phyloP scores from a whole-genome alignment of 2,113 vertebrate genomes.

The Poecilia latipinna region DNA sequence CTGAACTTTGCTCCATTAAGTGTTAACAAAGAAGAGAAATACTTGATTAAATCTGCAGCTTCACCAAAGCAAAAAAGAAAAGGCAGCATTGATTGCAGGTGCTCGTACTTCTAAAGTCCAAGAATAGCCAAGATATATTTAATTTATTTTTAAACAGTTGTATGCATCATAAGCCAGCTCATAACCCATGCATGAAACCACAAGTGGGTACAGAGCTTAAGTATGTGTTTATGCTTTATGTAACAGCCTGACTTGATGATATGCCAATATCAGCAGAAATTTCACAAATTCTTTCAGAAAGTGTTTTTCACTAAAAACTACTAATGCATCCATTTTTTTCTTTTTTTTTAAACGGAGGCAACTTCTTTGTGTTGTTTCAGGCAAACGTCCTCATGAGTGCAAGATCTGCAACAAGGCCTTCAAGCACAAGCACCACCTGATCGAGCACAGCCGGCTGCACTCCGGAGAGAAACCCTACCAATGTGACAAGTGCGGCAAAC shows the following conservation, averaged over 20 bases:
- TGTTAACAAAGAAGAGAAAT: too few species aligned
- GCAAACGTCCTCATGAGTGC: conserved; percentile 85
- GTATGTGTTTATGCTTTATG: not conserved
- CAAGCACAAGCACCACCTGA: conserved; percentile 87
- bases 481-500: conserved; percentile 86
- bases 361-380: conserved; percentile 50
- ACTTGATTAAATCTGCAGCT: not conserved
- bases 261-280: not conserved
- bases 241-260: not conserved
- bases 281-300: not conserved
- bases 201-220: not conserved
- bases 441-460: conserved; percentile 85
- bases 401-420: conserved; percentile 86
- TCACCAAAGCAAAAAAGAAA: not conserved
- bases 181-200: not conserved
- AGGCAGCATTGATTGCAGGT: not conserved
- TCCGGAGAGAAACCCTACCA: conserved; percentile 87
- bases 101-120: not conserved
- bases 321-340: not conserved
- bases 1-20: not conserved
- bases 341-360: not conserved
- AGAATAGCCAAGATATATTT: not conserved
- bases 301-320: not conserved
- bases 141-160: not conserved
- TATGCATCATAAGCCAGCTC: not conserved